A percentile compares a stretch with the other conserved stretches of the same genome.
phyloP scores from a whole-genome alignment of 2,113 vertebrate genomes.

The Capreolus pygargus region DNA sequence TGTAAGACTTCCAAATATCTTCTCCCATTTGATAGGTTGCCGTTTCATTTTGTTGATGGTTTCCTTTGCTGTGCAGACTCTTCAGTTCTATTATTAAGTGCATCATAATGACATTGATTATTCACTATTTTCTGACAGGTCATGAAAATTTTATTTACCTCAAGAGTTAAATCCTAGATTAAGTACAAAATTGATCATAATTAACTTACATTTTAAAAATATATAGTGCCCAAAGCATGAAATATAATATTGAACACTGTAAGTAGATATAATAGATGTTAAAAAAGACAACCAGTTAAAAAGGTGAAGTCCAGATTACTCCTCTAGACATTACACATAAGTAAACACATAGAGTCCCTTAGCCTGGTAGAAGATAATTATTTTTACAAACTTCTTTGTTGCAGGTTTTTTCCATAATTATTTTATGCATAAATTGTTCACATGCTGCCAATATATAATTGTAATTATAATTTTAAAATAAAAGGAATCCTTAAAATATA shows the following conservation, averaged over 20 bases:
- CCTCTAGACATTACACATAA: not conserved
- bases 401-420: constrained; percentile 29
- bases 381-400: not conserved
- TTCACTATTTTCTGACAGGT: not conserved
- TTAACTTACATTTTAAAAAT: not conserved
- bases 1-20: not conserved
- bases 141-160: not conserved
- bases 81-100: not conserved
- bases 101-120: not conserved
- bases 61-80: not conserved
- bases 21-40: not conserved
- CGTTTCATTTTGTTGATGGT: not conserved
- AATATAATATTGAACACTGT: not conserved
- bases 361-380: not conserved
- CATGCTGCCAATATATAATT: constrained; percentile 65
- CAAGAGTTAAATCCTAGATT: not conserved
- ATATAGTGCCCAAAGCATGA: not conserved
- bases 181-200: not conserved
- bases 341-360: not conserved
- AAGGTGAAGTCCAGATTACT: not conserved
- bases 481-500: constrained; percentile 61
- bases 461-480: constrained; percentile 75
- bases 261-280: not conserved
- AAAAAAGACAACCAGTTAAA: not conserved
- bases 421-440: constrained; percentile 62